Conservation (phyloP, 2,888 invertebrate species). For the Drosophila koepferae region DNA sequence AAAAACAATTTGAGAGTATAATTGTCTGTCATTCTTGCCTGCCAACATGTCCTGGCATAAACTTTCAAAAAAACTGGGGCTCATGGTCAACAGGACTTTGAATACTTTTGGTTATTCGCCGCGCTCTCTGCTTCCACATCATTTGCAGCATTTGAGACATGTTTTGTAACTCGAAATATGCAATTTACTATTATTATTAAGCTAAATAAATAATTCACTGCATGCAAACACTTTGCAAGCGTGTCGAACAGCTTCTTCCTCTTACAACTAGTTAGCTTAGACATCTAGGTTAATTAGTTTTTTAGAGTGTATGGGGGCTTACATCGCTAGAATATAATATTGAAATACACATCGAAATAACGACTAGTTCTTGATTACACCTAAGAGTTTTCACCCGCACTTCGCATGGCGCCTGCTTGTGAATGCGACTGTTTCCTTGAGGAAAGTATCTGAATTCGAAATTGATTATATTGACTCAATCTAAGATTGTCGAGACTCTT, state of each 20-base stretch:
- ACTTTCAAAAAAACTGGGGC: slow-evolving; percentile 80
- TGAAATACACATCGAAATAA: slow-evolving; percentile 41
- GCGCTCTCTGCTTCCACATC: slow-evolving; percentile 14
- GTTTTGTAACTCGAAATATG: neutral
- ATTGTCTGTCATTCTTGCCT: slow-evolving; percentile 28
- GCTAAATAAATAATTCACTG: slow-evolving; percentile 20
- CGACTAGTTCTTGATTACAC: slow-evolving; percentile 16
- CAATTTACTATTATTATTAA: slow-evolving; percentile 4
- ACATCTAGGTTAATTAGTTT: slow-evolving; percentile 11
- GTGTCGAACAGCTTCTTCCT: slow-evolving; percentile 22
- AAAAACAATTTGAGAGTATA: slow-evolving; percentile 27
- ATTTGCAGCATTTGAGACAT: slow-evolving; percentile 38
- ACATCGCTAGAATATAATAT: slow-evolving; percentile 20
- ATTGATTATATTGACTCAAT: neutral
- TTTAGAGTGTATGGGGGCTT: slow-evolving; percentile 14
- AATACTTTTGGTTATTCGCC: slow-evolving; percentile 66
- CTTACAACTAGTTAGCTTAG: slow-evolving; percentile 18
- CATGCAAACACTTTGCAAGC: slow-evolving; percentile 64
- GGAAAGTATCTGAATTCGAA: neutral
- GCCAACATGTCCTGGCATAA: slow-evolving; percentile 53
- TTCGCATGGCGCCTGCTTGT: slow-evolving; percentile 19
- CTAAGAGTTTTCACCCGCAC: slow-evolving; percentile 8
- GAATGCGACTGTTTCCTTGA: slow-evolving; percentile 1
- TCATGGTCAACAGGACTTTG: slow-evolving; percentile 76
- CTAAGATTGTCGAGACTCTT: neutral